These are phyloP conservation scores for Epirrita christyi DNA, from an alignment of 2,888 invertebrate genomes.

Conservation along the genomic window DNA sequence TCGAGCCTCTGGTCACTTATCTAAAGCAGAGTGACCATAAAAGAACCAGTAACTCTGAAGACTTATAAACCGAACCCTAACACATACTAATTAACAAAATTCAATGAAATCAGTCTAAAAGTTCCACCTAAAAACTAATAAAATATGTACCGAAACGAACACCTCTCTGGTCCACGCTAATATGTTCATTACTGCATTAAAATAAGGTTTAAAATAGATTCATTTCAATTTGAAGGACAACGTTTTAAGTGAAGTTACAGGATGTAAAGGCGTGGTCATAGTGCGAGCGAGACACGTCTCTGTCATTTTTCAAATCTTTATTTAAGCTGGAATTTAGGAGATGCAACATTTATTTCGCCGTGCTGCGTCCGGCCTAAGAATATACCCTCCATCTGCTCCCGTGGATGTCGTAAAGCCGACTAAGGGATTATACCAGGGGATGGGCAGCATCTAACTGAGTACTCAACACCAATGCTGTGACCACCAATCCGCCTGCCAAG, in stretches of 20 bases:
- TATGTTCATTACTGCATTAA: neutral
- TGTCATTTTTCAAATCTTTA: conserved; percentile 17
- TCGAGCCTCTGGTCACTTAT: too few species aligned
- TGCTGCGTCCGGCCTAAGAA: too few species aligned
- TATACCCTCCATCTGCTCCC: too few species aligned
- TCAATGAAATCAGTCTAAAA: conserved; percentile 73
- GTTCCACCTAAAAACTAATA: conserved; percentile 65
- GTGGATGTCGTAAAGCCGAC: too few species aligned
- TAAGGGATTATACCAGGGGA: too few species aligned
- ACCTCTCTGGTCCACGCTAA: neutral
- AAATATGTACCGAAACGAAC: conserved; percentile 32
- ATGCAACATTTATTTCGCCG: too few species aligned
- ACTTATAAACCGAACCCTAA: conserved; percentile 7
- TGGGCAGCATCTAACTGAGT: too few species aligned
- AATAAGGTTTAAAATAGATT: conserved; percentile 18
- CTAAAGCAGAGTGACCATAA: too few species aligned
- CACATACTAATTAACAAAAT: conserved; percentile 43
- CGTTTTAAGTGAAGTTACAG: neutral
- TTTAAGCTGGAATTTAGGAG: conserved; percentile 27
- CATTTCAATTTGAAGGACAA: conserved; percentile 16
- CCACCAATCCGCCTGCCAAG: too few species aligned
- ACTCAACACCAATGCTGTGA: too few species aligned
- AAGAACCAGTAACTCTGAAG: too few species aligned
- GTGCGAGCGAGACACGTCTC: conserved; percentile 19
- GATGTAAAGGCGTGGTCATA: conserved; percentile 18